Evolutionary conservation across 2,888 invertebrate genomes (phyloP).

Genomic region (Monochamus alternatus): DNA sequence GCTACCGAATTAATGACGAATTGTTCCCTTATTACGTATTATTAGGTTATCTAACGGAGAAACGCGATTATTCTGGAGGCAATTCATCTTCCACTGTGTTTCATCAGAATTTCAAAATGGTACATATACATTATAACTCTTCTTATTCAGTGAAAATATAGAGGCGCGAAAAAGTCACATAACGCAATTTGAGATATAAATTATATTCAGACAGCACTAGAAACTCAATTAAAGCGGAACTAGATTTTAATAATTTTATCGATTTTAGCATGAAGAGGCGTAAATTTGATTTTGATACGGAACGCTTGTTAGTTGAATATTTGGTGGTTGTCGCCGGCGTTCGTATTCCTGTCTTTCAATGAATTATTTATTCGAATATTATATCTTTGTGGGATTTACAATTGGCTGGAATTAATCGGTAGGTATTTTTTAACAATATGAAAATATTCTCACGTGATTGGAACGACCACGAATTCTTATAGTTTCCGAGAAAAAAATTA

Average conservation of each 20-base stretch:
- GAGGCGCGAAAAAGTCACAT: conserved; percentile 22
- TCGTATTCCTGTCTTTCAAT: background rate
- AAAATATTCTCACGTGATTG: too few relatives aligned
- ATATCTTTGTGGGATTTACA: background rate
- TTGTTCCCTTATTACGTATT: conserved; percentile 63
- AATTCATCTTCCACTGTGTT: conserved; percentile 55
- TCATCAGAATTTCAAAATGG: conserved; percentile 56
- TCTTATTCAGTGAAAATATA: conserved; percentile 20
- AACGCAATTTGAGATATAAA: conserved; percentile 32
- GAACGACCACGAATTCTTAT: too few relatives aligned
- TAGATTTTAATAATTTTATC: conserved; percentile 23
- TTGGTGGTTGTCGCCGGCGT: background rate
- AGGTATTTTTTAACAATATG: too few relatives aligned
- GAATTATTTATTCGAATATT: background rate
- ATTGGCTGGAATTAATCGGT: background rate
- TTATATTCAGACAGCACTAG: conserved; percentile 20
- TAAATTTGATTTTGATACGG: conserved; percentile 21
- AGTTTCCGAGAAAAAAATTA: too few relatives aligned
- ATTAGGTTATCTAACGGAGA: conserved; percentile 60
- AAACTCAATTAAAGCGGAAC: conserved; percentile 30
- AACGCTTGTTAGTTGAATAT: conserved; percentile 7
- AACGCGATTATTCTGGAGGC: conserved; percentile 59
- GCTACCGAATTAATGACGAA: conserved; percentile 62
- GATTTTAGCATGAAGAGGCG: conserved; percentile 2
- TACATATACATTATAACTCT: conserved; percentile 41